These are phyloP conservation scores for Turritopsis dohrnii DNA, from an alignment of 30 jellyfish, hydroid and myxozoan genomes.

Conservation along the genomic window DNA sequence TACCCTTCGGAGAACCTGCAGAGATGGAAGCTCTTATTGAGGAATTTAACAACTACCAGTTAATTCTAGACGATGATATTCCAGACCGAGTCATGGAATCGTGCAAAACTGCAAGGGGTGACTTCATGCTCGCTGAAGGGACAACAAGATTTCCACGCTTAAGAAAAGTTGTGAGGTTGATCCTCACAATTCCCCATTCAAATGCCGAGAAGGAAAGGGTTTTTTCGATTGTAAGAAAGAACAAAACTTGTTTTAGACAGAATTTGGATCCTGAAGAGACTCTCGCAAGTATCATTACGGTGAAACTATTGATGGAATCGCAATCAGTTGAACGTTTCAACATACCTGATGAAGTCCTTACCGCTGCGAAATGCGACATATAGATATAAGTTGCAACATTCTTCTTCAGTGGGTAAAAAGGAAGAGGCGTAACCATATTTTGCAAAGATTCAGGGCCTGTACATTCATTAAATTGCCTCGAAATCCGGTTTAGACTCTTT, in stretches of 20 bases:
- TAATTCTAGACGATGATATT: not conserved
- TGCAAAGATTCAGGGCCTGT: too few species aligned
- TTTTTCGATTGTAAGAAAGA: conserved; percentile 15
- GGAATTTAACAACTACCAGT: not conserved
- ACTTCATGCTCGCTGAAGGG: not conserved
- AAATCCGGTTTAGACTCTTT: too few species aligned
- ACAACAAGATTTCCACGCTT: not conserved
- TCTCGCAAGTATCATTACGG: conserved; percentile 4
- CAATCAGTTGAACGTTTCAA: not conserved
- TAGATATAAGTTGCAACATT: not conserved
- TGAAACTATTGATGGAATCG: conserved; percentile 4
- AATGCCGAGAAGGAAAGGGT: conserved; percentile 5
- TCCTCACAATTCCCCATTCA: not conserved
- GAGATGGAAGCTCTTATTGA: not conserved
- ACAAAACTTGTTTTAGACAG: conserved; percentile 10
- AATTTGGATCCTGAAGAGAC: conserved; percentile 5
- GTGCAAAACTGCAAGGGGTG: not conserved
- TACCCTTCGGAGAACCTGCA: not conserved
- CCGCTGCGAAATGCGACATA: conserved; percentile 7
- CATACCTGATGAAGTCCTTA: not conserved
- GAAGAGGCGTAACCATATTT: too few species aligned
- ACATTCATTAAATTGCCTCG: too few species aligned
- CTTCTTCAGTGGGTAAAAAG: too few species aligned
- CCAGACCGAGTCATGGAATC: not conserved
- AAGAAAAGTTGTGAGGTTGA: not conserved